Percentiles rank a stretch among this genome's conserved stretches.
phyloP scores from a whole-genome alignment of 1,140 invertebrate species.

The Panulirus ornatus region DNA sequence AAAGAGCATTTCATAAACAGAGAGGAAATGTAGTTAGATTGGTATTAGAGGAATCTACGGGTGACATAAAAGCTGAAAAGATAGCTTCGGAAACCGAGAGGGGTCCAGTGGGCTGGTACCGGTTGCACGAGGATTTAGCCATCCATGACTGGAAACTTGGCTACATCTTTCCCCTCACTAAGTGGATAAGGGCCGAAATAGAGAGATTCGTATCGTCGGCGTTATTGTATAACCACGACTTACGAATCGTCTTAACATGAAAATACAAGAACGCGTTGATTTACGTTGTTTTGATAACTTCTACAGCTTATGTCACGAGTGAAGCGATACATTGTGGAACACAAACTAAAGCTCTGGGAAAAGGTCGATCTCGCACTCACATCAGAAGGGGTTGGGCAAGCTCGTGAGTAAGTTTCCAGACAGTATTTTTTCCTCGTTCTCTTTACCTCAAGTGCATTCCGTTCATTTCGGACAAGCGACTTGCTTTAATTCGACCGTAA shows the following conservation, averaged over 20 bases:
- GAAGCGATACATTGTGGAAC: conserved; percentile 21
- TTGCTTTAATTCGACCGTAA: not conserved
- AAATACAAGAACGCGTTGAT: not conserved
- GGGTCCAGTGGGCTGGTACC: not conserved
- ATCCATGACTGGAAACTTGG: conserved; percentile 14
- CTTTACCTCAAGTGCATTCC: not conserved
- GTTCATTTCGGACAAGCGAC: not conserved
- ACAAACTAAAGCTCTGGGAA: conserved; percentile 4
- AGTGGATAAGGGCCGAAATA: not conserved
- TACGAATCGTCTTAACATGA: not conserved
- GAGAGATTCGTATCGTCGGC: not conserved
- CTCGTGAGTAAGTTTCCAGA: conserved; percentile 25
- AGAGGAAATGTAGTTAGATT: not conserved
- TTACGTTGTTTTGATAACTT: not conserved
- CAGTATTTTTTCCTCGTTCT: conserved; percentile 9
- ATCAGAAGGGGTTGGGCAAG: conserved; percentile 44
- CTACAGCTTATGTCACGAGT: not conserved
- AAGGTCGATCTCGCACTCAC: conserved; percentile 2
- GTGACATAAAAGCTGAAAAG: not conserved
- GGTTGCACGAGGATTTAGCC: conserved; percentile 21
- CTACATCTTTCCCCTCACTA: conserved; percentile 27
- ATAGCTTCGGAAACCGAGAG: not conserved
- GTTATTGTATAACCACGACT: not conserved
- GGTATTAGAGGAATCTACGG: not conserved
- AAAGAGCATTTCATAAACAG: not conserved